Evolutionary conservation across 2,888 invertebrate species (phyloP).

Genomic region (Stenichneumon culpator): DNA sequence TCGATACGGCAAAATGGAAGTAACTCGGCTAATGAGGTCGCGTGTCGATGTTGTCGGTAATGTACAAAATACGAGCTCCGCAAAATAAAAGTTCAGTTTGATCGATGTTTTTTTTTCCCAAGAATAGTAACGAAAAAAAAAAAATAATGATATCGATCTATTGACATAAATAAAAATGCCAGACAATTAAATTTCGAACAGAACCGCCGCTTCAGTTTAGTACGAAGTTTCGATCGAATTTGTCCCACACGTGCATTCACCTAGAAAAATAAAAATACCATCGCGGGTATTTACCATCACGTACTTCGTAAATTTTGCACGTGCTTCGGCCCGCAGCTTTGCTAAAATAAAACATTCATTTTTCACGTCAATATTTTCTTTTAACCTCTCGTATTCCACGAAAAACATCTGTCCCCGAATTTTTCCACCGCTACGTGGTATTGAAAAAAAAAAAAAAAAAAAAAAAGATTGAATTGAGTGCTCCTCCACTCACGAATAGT

Average conservation of each 20-base stretch:
- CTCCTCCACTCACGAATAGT: neutral
- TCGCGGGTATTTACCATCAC: neutral
- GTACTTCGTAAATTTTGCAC: conserved; percentile 2
- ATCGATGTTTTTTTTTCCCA: neutral
- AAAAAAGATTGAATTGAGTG: neutral
- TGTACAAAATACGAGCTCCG: neutral
- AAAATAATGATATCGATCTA: no score
- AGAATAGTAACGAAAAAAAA: no score
- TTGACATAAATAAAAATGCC: no score
- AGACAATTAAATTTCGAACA: no score
- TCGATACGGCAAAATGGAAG: neutral
- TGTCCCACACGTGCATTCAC: neutral
- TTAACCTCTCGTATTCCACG: neutral
- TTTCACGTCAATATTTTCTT: neutral
- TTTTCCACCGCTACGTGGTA: neutral
- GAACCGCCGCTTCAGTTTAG: no score
- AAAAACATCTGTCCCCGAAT: neutral
- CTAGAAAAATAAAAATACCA: neutral
- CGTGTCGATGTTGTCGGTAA: neutral
- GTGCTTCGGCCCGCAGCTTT: neutral
- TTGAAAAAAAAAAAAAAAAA: no score
- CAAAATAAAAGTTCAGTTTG: neutral
- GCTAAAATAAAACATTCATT: conserved; percentile 9
- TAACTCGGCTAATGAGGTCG: neutral
- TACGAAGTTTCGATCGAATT: neutral